phyloP scores from a whole-genome alignment of 2,797 vertebrate genomes.

The Xenopus petersii region DNA sequence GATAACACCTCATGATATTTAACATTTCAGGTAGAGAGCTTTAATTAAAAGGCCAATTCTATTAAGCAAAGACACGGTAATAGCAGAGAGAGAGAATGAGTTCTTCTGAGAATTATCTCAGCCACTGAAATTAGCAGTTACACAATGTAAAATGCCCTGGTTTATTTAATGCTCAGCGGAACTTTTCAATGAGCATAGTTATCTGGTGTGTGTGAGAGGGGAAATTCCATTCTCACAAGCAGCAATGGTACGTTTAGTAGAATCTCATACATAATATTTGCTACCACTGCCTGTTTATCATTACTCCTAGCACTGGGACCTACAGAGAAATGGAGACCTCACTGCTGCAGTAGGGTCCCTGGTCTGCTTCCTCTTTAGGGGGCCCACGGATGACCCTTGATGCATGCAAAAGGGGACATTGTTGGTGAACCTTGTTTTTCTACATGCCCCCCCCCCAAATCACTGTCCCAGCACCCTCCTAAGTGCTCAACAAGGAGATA shows the following conservation, averaged over 20 bases:
- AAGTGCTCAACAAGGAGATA: too few species aligned
- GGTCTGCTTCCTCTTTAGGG: too few species aligned
- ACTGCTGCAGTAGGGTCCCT: too few species aligned
- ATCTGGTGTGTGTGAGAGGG: background rate
- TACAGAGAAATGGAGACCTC: too few species aligned
- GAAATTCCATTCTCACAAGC: conserved; percentile 5
- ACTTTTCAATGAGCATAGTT: conserved; percentile 33
- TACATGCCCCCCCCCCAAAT: too few species aligned
- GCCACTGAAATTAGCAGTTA: conserved; percentile 35
- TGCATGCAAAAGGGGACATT: too few species aligned
- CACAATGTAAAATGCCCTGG: conserved; percentile 23
- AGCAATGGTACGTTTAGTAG: background rate
- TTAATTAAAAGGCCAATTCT: conserved; percentile 48
- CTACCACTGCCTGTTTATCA: too few species aligned
- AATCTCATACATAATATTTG: too few species aligned
- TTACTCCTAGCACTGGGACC: too few species aligned
- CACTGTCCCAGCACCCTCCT: too few species aligned
- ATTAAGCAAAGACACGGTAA: conserved; percentile 41
- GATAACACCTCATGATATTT: conserved; percentile 23
- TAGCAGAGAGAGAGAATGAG: conserved; percentile 21
- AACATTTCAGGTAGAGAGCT: conserved; percentile 40
- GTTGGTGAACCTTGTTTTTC: too few species aligned
- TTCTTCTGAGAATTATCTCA: conserved; percentile 42
- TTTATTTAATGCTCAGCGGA: conserved; percentile 39
- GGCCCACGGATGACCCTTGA: too few species aligned